Evolutionary conservation across 2,113 vertebrate species (phyloP), one percentile per base, ranked within the genome.

Genomic region (Zosterops borbonicus): DNA sequence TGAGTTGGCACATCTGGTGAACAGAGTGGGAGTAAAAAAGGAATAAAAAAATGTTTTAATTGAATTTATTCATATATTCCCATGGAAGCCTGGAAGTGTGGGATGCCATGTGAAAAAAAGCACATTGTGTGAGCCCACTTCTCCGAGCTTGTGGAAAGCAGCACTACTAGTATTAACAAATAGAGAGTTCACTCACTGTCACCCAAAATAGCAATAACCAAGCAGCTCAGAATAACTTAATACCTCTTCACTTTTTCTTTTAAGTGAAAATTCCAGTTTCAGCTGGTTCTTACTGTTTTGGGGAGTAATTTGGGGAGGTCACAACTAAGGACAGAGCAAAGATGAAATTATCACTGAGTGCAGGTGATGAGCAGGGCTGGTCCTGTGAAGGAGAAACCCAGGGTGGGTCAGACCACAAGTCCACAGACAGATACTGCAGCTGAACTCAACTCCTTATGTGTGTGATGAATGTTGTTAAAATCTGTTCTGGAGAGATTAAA

Each of bases 1-100:
- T 91, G 59, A 87, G 63, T 39, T 85, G 83, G 67, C 87, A 95
- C 84, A 91, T 95, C 87, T 95, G 94, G 87, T 71, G 62, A 94
- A 87, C 83, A 87, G 89, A 92, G 59, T 65, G n/a, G 62, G 58
- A 73, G 22, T 60, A 35, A 89, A 92, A 93, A 95, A 86, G 33
- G 21, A 86, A 47, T 49, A 27, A 62, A 49, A 37, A 47, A 35
- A 6, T 1, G 10, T 69, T 80, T 59, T 17, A 75, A 85, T 78
- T 82, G 31, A 24, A 41, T 87, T 92, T 92, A 71, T 81, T 92
- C 23, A 33, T 84, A 23, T 71, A 90, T 83, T 88, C n/a, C 75
- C 78, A 80, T 84, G 83, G 83, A 87, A 89, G 59, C 39, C 42
- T 56, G 64, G 56, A 87, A 92, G 52, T 1, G 5, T 62, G 53